Conservation (phyloP, 2,113 vertebrate species). For the Varanus salvator region DNA sequence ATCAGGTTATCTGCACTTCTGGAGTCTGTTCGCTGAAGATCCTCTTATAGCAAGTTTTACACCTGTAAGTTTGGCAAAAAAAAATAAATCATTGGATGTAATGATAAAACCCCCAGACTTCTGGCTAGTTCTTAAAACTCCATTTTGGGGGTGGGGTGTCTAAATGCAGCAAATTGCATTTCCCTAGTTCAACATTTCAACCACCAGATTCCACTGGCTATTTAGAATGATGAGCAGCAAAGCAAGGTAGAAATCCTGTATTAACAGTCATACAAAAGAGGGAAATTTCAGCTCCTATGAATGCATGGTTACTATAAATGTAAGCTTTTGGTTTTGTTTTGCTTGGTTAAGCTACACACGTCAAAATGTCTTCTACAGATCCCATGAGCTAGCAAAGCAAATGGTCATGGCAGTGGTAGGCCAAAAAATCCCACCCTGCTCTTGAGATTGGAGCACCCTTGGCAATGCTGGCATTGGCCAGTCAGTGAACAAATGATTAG, state of each 20-base stretch:
- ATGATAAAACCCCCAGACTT: fast-evolving
- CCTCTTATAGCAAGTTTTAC: conserved; percentile 72
- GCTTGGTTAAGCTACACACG: too few relatives aligned
- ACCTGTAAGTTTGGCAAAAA: conserved; percentile 68
- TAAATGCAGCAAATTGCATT: not conserved
- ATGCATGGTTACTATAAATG: too few relatives aligned
- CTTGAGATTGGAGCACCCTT: not conserved
- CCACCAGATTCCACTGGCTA: too few relatives aligned
- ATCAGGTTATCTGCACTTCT: conserved; percentile 75
- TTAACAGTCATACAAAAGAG: not conserved
- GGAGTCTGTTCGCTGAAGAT: conserved; percentile 72
- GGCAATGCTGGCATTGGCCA: too few relatives aligned
- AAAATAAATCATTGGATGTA: too few relatives aligned
- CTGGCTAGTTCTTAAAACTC: fast-evolving
- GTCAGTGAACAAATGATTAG: not conserved
- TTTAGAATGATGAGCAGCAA: too few relatives aligned
- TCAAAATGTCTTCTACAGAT: not conserved
- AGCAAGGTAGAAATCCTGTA: too few relatives aligned
- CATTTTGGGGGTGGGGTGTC: fast-evolving
- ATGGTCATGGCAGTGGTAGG: not conserved
- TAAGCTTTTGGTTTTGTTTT: too few relatives aligned
- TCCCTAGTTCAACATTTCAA: too few relatives aligned
- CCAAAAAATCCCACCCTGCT: not conserved
- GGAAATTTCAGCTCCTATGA: too few relatives aligned
- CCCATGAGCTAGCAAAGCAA: too few relatives aligned